Conservation (phyloP, 2,113 vertebrate species). For the Ranitomeya imitator region DNA sequence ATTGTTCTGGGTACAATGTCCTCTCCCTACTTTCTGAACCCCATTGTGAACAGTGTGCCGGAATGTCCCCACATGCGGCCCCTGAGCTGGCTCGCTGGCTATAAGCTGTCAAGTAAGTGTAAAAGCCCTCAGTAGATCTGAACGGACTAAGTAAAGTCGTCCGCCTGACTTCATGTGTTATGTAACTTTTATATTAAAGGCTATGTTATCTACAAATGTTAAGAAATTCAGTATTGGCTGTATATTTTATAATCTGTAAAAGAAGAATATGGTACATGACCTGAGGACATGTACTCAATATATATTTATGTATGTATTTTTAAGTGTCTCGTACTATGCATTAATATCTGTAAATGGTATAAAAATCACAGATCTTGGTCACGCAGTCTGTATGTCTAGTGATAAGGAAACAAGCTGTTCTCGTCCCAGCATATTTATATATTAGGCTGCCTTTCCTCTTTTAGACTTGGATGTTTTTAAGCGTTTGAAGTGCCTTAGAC, state of each 20-base stretch:
- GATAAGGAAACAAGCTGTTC: slow-evolving; percentile 52
- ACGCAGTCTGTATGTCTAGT: not conserved
- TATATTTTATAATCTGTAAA: slow-evolving; percentile 79
- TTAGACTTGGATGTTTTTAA: slow-evolving; percentile 74
- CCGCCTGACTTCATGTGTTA: slow-evolving; percentile 74
- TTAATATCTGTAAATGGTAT: slow-evolving; percentile 65
- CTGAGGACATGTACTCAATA: slow-evolving; percentile 76
- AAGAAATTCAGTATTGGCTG: slow-evolving; percentile 85
- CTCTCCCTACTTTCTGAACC: slow-evolving; percentile 50
- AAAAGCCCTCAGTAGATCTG: slow-evolving; percentile 61
- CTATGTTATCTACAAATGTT: slow-evolving; percentile 83
- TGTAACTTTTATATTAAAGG: slow-evolving; percentile 85
- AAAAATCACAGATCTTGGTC: slow-evolving; percentile 56
- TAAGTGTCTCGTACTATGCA: slow-evolving; percentile 76
- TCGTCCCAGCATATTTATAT: slow-evolving; percentile 72
- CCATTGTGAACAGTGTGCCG: slow-evolving; percentile 62
- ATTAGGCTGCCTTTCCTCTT: slow-evolving; percentile 71
- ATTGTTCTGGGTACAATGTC: slow-evolving; percentile 56
- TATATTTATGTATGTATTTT: slow-evolving; percentile 73
- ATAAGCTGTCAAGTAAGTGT: slow-evolving; percentile 64
- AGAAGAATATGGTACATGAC: slow-evolving; percentile 79
- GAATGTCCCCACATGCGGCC: slow-evolving; percentile 47
- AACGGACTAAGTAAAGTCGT: slow-evolving; percentile 65
- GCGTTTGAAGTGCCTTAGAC: slow-evolving; percentile 88
- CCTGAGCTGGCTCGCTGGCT: slow-evolving; percentile 65